phyloP scores from a whole-genome alignment of 2,888 invertebrate genomes.

The Chirona hameri region DNA sequence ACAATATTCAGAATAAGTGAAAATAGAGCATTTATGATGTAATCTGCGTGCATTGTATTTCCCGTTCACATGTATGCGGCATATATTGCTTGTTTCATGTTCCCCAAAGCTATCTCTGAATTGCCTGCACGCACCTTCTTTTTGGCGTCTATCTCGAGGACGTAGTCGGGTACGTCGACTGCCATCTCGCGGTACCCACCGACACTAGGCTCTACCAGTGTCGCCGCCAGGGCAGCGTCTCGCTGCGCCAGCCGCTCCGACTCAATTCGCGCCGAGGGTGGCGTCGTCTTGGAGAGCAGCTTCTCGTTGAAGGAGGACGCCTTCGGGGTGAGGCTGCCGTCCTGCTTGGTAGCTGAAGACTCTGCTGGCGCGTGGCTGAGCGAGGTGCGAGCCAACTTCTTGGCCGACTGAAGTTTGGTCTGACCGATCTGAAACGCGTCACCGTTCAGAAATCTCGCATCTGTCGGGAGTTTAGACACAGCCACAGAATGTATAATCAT shows the following conservation, averaged over 20 bases:
- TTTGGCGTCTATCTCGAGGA: neutral
- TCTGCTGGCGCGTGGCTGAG: neutral
- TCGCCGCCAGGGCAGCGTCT: slow-evolving; percentile 13
- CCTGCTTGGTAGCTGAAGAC: neutral
- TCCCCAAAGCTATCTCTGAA: too few relatives aligned
- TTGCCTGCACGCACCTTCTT: neutral
- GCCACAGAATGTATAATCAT: neutral
- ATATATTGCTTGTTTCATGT: too few relatives aligned
- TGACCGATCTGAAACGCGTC: neutral
- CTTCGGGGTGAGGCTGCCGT: slow-evolving; percentile 31
- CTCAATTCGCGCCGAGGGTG: slow-evolving; percentile 34
- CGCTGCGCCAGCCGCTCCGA: slow-evolving; percentile 38
- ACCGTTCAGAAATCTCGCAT: too few relatives aligned
- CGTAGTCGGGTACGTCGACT: neutral
- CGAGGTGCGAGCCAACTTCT: neutral
- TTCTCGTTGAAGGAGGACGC: slow-evolving; percentile 37
- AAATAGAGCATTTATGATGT: too few relatives aligned
- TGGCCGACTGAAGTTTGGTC: neutral
- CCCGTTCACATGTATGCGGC: too few relatives aligned
- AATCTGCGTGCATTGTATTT: too few relatives aligned
- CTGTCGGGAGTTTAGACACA: too few relatives aligned
- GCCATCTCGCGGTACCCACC: slow-evolving; percentile 9
- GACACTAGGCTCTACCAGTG: slow-evolving; percentile 41
- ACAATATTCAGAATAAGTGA: too few relatives aligned
- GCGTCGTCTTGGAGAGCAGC: slow-evolving; percentile 38